Conservation (phyloP, 2,113 vertebrate species). For the Podarcis cretensis region DNA sequence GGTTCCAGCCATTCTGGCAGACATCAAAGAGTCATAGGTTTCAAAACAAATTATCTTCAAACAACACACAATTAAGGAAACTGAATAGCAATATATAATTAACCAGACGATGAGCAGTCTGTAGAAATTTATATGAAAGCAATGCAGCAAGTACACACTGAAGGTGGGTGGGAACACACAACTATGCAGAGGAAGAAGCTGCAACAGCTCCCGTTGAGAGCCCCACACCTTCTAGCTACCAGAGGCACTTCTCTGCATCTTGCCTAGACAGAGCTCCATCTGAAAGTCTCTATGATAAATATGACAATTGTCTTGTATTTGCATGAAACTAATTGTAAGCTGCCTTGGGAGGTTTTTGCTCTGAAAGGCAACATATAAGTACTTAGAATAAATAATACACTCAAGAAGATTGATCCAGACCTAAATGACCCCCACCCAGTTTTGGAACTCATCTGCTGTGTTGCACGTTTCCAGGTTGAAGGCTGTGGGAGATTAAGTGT, state of each 20-base stretch:
- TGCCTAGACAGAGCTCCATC: too few species aligned
- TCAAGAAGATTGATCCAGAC: not conserved
- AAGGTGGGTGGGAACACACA: conserved; percentile 62
- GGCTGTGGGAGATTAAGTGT: conserved; percentile 23
- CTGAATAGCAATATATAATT: not conserved
- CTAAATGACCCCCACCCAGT: conserved; percentile 40
- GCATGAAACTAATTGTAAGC: too few species aligned
- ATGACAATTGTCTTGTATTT: too few species aligned
- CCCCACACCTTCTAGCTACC: too few species aligned
- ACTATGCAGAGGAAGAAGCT: not conserved
- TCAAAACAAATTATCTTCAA: not conserved
- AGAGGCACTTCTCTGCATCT: too few species aligned
- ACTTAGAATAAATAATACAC: not conserved
- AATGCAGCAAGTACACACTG: conserved; percentile 48
- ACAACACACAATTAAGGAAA: not conserved
- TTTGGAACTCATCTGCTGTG: conserved; percentile 38
- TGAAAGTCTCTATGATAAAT: too few species aligned
- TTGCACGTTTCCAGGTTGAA: conserved; percentile 25
- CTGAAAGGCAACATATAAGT: too few species aligned
- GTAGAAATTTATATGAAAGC: conserved; percentile 24
- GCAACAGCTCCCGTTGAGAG: too few species aligned
- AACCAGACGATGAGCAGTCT: not conserved
- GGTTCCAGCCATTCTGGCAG: not conserved
- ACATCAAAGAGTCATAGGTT: not conserved
- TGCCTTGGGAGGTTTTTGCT: too few species aligned